These are phyloP conservation scores for Andricus curvator DNA, from an alignment of 2,888 invertebrate genomes.

Conservation along the genomic window DNA sequence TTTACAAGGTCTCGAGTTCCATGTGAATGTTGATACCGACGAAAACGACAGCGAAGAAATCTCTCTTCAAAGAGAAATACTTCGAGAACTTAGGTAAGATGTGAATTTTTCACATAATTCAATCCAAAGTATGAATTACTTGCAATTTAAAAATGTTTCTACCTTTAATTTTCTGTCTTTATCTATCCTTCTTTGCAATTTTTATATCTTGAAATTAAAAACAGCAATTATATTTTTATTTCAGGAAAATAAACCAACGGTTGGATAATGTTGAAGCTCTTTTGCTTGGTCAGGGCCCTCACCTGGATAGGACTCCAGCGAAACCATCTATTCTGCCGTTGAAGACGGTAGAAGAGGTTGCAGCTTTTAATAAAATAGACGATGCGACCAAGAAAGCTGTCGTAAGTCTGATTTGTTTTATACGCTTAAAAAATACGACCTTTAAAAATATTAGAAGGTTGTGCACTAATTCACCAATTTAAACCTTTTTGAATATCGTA, in stretches of 20 bases:
- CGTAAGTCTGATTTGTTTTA: conserved; percentile 40
- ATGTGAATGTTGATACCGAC: neutral
- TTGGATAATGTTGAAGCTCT: conserved; percentile 52
- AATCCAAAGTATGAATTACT: neutral
- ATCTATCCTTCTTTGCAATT: no score
- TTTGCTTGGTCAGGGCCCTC: conserved; percentile 48
- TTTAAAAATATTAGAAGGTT: no score
- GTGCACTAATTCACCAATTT: no score
- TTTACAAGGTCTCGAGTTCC: neutral
- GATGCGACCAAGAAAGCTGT: conserved; percentile 53
- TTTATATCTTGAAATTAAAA: no score
- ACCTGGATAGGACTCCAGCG: conserved; percentile 46
- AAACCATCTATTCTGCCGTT: conserved; percentile 54
- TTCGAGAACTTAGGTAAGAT: neutral
- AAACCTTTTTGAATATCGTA: no score
- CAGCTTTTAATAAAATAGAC: conserved; percentile 53
- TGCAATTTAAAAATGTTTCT: neutral
- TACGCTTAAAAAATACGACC: no score
- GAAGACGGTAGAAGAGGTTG: conserved; percentile 51
- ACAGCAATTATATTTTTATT: conserved; percentile 21
- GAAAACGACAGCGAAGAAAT: neutral
- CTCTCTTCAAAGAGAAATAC: neutral
- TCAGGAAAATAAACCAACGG: conserved; percentile 55
- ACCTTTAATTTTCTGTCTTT: no score
- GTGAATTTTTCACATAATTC: neutral